Percentiles rank a stretch among this genome's conserved stretches.
Evolutionary conservation across 2,113 vertebrate genomes (phyloP).

Genomic region (Chaenocephalus aceratus): DNA sequence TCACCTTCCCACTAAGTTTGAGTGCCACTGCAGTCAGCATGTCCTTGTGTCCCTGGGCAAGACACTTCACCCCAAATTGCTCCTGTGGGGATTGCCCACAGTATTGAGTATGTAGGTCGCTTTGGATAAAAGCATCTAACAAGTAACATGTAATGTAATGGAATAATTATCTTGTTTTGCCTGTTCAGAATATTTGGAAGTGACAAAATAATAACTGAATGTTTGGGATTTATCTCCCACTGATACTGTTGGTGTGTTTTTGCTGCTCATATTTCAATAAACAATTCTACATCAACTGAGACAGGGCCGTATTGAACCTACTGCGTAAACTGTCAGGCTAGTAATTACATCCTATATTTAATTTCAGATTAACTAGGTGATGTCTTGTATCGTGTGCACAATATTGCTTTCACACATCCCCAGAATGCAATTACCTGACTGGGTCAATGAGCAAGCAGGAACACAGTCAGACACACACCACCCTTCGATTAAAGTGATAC

Average conservation of each 20-base stretch:
- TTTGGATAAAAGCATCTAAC: no score
- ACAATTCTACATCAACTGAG: slow-evolving; percentile 22
- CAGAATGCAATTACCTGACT: slow-evolving; percentile 40
- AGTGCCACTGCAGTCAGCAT: no score
- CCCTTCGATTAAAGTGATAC: neutral
- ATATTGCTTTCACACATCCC: slow-evolving; percentile 31
- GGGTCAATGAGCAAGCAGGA: slow-evolving; percentile 9
- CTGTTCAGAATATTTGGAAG: slow-evolving; percentile 36
- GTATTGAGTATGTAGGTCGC: no score
- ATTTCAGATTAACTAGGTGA: slow-evolving; percentile 38
- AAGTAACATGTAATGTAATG: no score
- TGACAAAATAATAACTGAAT: slow-evolving; percentile 43
- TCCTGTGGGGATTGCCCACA: no score
- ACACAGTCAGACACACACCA: neutral
- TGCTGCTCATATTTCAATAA: slow-evolving; percentile 12
- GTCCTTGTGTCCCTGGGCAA: no score
- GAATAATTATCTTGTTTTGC: slow-evolving; percentile 32
- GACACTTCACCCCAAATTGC: no score
- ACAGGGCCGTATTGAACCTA: slow-evolving; percentile 15
- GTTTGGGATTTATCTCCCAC: slow-evolving; percentile 36
- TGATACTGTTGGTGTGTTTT: slow-evolving; percentile 16
- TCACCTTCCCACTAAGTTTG: neutral
- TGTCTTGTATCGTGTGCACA: slow-evolving; percentile 31
- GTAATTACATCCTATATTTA: slow-evolving; percentile 46
- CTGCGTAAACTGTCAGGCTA: slow-evolving; percentile 2